A percentile compares a stretch with the other conserved stretches of the same genome.
phyloP scores from a whole-genome alignment of 1,140 invertebrate genomes.

The Microplitis mediator region DNA sequence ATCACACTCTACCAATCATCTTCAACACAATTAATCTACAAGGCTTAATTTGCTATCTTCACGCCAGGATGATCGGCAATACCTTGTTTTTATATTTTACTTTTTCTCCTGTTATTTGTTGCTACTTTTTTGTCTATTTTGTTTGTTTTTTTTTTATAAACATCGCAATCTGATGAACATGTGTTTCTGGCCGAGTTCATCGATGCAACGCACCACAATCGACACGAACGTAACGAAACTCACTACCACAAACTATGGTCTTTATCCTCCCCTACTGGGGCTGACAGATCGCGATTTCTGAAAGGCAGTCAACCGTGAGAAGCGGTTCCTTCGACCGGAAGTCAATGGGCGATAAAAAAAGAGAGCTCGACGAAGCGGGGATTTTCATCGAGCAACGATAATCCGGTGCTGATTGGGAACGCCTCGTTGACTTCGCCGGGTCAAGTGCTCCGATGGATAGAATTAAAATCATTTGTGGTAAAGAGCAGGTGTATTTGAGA shows the following conservation, averaged over 20 bases:
- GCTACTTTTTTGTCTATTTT: background rate
- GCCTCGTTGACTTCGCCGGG: conserved; percentile 24
- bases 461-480: conserved; percentile 26
- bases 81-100: background rate
- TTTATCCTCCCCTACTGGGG: conserved; percentile 3
- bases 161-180: too few species aligned
- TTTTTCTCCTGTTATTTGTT: too few species aligned
- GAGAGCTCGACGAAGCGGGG: conserved; percentile 4
- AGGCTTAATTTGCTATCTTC: background rate
- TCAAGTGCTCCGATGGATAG: conserved; percentile 12
- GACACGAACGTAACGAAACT: conserved; percentile 8
- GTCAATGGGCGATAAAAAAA: conserved; percentile 24
- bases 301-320: conserved; percentile 15
- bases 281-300: conserved; percentile 28
- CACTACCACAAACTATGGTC: background rate
- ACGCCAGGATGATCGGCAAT: background rate
- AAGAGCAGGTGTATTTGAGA: conserved; percentile 6
- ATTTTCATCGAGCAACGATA: conserved; percentile 30
- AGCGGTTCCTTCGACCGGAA: conserved; percentile 24
- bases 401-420: conserved; percentile 29
- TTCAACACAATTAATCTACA: background rate
- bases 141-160: too few species aligned
- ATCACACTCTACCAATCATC: conserved; percentile 21
- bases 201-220: background rate
- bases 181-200: background rate